Evolutionary conservation across 1,140 invertebrate genomes (phyloP).

Genomic region (Neelides sp.): DNA sequence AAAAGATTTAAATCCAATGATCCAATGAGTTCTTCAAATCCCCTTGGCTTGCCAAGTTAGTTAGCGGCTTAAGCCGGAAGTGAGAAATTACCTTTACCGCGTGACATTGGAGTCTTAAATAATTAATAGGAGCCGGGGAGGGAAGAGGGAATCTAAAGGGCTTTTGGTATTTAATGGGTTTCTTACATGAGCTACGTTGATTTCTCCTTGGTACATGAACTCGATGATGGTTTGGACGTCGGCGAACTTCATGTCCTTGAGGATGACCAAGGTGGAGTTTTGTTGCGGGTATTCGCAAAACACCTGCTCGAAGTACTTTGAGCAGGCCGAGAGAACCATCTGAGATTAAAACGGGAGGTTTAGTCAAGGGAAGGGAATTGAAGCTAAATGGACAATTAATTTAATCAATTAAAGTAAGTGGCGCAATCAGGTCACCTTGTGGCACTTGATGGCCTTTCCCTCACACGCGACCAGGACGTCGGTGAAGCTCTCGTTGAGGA

Average conservation of each 20-base stretch:
- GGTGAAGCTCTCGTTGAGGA: conserved; percentile 75
- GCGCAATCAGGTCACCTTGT: conserved; percentile 56
- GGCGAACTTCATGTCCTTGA: conserved; percentile 69
- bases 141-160: too few species aligned
- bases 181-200: conserved; percentile 83
- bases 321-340: conserved; percentile 62
- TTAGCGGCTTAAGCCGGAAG: too few species aligned
- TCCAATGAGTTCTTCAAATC: too few species aligned
- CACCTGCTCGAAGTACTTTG: conserved; percentile 74
- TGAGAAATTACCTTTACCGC: too few species aligned
- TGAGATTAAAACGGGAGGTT: conserved; percentile 38
- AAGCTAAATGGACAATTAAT: too few species aligned
- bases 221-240: conserved; percentile 76
- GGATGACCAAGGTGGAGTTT: conserved; percentile 62
- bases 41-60: too few species aligned
- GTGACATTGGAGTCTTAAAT: too few species aligned
- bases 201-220: conserved; percentile 92
- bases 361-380: too few species aligned
- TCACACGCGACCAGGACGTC: conserved; percentile 82
- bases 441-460: conserved; percentile 70
- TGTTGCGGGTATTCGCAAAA: conserved; percentile 78
- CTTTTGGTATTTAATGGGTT: conserved; percentile 9
- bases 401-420: too few species aligned
- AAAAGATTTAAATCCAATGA: too few species aligned
- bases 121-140: too few species aligned